Evolutionary conservation across 2,888 invertebrate species (phyloP).

Genomic region (Tanytarsus gracilentus): DNA sequence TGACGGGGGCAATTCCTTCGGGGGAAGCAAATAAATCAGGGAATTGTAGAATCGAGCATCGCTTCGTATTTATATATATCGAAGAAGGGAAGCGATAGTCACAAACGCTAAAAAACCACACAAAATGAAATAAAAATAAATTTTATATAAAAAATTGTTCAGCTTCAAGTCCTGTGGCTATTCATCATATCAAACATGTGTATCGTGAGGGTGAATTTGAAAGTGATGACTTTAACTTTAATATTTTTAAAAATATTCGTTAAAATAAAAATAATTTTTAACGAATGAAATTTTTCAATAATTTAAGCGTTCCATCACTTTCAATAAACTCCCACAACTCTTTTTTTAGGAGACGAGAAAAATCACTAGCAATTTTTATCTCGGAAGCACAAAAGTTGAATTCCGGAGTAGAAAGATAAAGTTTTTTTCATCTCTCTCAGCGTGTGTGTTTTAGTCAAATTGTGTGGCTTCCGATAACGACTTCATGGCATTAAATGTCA

Average conservation of each 20-base stretch:
- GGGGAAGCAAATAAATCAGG: slow-evolving; percentile 22
- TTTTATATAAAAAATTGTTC: not conserved
- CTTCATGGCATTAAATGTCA: too few relatives aligned
- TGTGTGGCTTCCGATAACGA: slow-evolving; percentile 5
- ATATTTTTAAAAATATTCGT: not conserved
- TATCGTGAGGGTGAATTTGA: not conserved
- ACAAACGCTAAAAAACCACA: slow-evolving; percentile 8
- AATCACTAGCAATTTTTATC: too few relatives aligned
- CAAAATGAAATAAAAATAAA: slow-evolving; percentile 21
- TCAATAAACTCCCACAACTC: too few relatives aligned
- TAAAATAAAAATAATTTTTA: too few relatives aligned
- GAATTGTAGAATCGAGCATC: slow-evolving; percentile 19
- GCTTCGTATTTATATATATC: too few relatives aligned
- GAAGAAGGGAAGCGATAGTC: slow-evolving; percentile 8
- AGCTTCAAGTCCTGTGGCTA: slow-evolving; percentile 18
- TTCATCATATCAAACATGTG: slow-evolving; percentile 22
- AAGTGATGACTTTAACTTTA: not conserved
- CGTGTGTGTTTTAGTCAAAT: not conserved
- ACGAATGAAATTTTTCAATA: too few relatives aligned
- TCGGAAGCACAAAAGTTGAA: not conserved
- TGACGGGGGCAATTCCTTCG: not conserved
- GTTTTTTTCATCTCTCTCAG: not conserved
- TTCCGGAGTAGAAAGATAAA: slow-evolving; percentile 8
- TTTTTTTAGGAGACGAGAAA: too few relatives aligned
- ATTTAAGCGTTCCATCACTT: too few relatives aligned